Evolutionary conservation across 1,140 invertebrate species (phyloP).

Genomic region (Drosophila kohkoa): DNA sequence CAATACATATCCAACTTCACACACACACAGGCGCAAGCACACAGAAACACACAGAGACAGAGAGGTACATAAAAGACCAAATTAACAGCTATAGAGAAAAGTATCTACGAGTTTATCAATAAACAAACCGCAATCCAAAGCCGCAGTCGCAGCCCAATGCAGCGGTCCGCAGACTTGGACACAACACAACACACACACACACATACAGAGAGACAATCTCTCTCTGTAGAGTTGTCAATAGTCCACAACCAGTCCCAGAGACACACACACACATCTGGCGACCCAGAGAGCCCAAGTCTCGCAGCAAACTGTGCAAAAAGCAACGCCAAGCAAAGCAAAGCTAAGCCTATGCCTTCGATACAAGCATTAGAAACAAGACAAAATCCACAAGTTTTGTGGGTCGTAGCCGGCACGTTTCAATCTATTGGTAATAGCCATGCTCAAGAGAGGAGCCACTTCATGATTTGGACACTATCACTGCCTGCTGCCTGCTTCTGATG

Average conservation of each 20-base stretch:
- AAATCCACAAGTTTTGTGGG: constrained; percentile 55
- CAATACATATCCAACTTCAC: constrained; percentile 16
- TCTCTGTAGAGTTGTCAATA: constrained; percentile 42
- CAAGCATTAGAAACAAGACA: constrained; percentile 52
- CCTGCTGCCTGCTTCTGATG: constrained; percentile 2
- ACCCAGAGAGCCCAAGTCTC: constrained; percentile 32
- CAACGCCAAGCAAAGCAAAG: constrained; percentile 25
- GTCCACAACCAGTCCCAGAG: constrained; percentile 50
- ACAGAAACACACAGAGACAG: constrained; percentile 24
- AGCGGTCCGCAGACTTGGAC: constrained; percentile 46
- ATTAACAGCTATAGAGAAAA: constrained; percentile 73
- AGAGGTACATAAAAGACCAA: constrained; percentile 67
- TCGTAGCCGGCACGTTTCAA: constrained; percentile 41
- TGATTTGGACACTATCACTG: constrained; percentile 44
- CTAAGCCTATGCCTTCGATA: constrained; percentile 15
- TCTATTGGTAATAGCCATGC: constrained; percentile 20
- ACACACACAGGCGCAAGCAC: constrained; percentile 25
- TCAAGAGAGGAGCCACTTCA: constrained; percentile 14
- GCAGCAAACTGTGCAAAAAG: constrained; percentile 35
- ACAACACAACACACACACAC: constrained; percentile 21
- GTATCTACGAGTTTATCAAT: constrained; percentile 73
- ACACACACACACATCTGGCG: not conserved
- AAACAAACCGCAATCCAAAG: constrained; percentile 65
- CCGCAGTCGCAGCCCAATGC: constrained; percentile 45
- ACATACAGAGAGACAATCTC: constrained; percentile 3